phyloP scores from a whole-genome alignment of 2,888 invertebrate species.

The Laspeyria flexula region DNA sequence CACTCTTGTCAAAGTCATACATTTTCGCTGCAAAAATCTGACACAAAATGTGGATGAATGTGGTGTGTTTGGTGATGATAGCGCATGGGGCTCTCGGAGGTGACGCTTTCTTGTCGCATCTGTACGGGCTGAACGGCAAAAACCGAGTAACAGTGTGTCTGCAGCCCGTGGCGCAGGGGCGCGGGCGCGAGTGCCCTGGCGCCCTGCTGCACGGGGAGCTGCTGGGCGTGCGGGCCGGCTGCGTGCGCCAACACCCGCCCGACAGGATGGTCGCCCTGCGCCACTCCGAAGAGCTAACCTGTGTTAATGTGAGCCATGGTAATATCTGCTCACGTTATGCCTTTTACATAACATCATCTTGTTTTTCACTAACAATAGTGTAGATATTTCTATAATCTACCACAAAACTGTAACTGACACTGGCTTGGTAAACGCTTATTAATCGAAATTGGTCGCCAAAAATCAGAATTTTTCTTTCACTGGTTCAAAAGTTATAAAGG shows the following conservation, averaged over 20 bases:
- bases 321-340: too few relatives aligned
- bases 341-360: too few relatives aligned
- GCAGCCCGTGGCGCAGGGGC: conserved; percentile 5
- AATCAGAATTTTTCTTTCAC: too few relatives aligned
- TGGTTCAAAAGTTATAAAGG: too few relatives aligned
- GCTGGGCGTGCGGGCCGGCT: conserved; percentile 40
- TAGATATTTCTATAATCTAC: too few relatives aligned
- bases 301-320: too few relatives aligned
- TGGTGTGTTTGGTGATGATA: conserved; percentile 12
- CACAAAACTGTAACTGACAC: too few relatives aligned
- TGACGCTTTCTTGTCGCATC: conserved; percentile 25
- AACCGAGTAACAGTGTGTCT: conserved; percentile 37
- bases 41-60: too few relatives aligned
- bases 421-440: too few relatives aligned
- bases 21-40: conserved; percentile 19
- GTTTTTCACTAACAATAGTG: too few relatives aligned
- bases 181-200: conserved; percentile 36
- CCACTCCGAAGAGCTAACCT: too few relatives aligned
- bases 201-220: conserved; percentile 49
- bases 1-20: background rate
- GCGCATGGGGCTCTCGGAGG: conserved; percentile 9
- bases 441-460: too few relatives aligned
- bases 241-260: conserved; percentile 18
- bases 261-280: conserved; percentile 20
- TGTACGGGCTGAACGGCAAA: conserved; percentile 30